A percentile compares a stretch with the other conserved stretches of the same genome.
Conservation (phyloP, 2,113 vertebrate genomes). For the Hiodon alosoides region DNA sequence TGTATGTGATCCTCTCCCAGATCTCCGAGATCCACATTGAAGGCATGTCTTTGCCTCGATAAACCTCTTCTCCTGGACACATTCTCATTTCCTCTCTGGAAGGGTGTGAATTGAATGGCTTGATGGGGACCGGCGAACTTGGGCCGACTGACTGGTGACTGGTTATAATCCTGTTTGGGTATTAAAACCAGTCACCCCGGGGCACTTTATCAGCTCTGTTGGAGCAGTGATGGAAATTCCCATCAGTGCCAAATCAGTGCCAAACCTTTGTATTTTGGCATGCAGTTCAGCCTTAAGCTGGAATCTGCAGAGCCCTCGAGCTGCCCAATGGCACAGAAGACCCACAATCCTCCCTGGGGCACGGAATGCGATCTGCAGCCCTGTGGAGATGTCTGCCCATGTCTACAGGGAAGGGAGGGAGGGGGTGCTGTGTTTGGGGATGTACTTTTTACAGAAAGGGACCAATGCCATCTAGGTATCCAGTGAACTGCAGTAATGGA, state of each 20-base stretch:
- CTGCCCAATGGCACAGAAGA: slow-evolving; percentile 62
- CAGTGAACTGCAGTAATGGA: too few species aligned
- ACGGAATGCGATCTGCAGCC: slow-evolving; percentile 69
- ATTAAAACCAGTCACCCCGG: slow-evolving; percentile 70
- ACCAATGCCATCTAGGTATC: too few species aligned
- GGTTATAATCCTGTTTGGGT: slow-evolving; percentile 74
- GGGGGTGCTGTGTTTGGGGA: neutral
- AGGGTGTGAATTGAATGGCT: neutral
- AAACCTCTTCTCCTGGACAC: too few species aligned
- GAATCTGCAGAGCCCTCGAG: slow-evolving; percentile 41
- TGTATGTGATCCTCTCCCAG: too few species aligned
- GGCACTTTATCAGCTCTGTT: slow-evolving; percentile 68
- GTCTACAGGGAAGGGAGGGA: slow-evolving; percentile 52
- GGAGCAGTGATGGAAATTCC: slow-evolving; percentile 58
- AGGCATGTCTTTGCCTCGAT: too few species aligned
- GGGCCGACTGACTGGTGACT: slow-evolving; percentile 61
- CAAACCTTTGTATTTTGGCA: slow-evolving; percentile 72
- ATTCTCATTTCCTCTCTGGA: neutral
- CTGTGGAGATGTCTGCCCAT: slow-evolving; percentile 61
- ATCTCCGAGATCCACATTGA: neutral
- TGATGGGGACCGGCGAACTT: slow-evolving; percentile 46
- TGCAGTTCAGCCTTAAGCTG: slow-evolving; percentile 55
- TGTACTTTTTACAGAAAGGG: neutral
- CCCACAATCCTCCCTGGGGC: slow-evolving; percentile 57
- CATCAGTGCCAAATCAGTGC: slow-evolving; percentile 61